Evolutionary conservation across 2,797 vertebrate species (phyloP).

Genomic region (Geotria australis): DNA sequence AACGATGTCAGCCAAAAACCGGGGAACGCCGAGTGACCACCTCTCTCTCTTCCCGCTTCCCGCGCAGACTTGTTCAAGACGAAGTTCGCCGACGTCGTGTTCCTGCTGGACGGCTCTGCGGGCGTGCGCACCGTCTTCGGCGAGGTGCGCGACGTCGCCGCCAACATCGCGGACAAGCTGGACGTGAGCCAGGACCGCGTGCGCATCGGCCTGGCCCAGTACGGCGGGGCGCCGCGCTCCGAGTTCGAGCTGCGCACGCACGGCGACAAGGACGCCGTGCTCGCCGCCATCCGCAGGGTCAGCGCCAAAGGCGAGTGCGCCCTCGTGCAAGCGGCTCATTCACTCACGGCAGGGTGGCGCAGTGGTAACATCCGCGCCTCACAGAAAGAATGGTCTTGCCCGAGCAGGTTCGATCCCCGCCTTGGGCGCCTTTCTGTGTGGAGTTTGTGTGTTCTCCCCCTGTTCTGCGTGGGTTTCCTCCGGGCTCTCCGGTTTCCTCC

Average conservation of each 20-base stretch:
- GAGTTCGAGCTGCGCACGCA: slow-evolving; percentile 49
- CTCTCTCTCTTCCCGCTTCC: slow-evolving; percentile 2
- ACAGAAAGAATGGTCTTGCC: too few relatives aligned
- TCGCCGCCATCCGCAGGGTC: slow-evolving; percentile 32
- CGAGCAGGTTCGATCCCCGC: too few relatives aligned
- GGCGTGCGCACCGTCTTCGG: slow-evolving; percentile 19
- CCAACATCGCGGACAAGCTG: slow-evolving; percentile 31
- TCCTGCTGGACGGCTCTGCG: slow-evolving; percentile 64
- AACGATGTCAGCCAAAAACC: background rate
- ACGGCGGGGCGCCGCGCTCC: slow-evolving; percentile 22
- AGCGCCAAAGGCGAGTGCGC: slow-evolving; percentile 36
- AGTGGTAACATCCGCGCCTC: too few relatives aligned
- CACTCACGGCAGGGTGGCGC: too few relatives aligned
- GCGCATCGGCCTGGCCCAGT: slow-evolving; percentile 45
- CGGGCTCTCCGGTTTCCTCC: too few relatives aligned
- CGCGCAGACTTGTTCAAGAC: slow-evolving; percentile 17
- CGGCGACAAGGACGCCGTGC: slow-evolving; percentile 19
- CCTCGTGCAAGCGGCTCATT: too few relatives aligned
- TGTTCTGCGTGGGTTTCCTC: too few relatives aligned
- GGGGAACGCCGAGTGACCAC: background rate
- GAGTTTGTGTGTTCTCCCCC: too few relatives aligned
- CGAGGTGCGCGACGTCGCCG: slow-evolving; percentile 55
- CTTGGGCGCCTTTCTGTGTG: too few relatives aligned
- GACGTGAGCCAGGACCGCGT: slow-evolving; percentile 37
- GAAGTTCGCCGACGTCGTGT: slow-evolving; percentile 28